Evolutionary conservation across 2,888 invertebrate genomes (phyloP).

Genomic region (Ichneumoninae sp.): DNA sequence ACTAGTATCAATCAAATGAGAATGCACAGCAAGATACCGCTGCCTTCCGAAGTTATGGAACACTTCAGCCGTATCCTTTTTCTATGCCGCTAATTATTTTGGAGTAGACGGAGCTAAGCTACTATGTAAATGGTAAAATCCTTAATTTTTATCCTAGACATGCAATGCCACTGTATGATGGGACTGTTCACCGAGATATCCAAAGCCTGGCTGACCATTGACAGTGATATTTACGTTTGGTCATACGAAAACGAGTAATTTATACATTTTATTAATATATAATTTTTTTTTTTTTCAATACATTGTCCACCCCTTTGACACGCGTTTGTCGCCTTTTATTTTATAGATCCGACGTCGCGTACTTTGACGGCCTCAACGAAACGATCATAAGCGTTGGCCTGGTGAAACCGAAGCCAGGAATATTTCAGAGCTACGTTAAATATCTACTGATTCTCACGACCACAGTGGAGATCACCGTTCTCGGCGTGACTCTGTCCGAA

Average conservation of each 20-base stretch:
- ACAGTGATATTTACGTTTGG: constrained; percentile 99
- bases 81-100: constrained; percentile 13
- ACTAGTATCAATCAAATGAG: constrained; percentile 91
- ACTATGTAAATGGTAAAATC: constrained; percentile 12
- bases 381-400: constrained; percentile 97
- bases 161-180: constrained; percentile 98
- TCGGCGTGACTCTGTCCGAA: constrained; percentile 88
- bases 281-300: background rate
- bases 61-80: constrained; percentile 97
- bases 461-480: constrained; percentile 96
- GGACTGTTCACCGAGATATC: constrained; percentile 98
- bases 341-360: constrained; percentile 94
- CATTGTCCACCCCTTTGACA: constrained; percentile 29
- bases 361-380: constrained; percentile 97
- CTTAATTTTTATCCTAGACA: constrained; percentile 87
- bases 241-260: constrained; percentile 94
- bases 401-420: constrained; percentile 93
- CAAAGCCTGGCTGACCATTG: constrained; percentile 98
- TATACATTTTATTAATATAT: constrained; percentile 38
- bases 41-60: constrained; percentile 97
- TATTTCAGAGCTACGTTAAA: constrained; percentile 96
- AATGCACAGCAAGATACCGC: constrained; percentile 92
- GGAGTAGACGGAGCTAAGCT: background rate
- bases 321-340: constrained; percentile 8
- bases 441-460: constrained; percentile 96